Conservation (phyloP, 1,140 invertebrate genomes). For the Heliothis virescens region DNA sequence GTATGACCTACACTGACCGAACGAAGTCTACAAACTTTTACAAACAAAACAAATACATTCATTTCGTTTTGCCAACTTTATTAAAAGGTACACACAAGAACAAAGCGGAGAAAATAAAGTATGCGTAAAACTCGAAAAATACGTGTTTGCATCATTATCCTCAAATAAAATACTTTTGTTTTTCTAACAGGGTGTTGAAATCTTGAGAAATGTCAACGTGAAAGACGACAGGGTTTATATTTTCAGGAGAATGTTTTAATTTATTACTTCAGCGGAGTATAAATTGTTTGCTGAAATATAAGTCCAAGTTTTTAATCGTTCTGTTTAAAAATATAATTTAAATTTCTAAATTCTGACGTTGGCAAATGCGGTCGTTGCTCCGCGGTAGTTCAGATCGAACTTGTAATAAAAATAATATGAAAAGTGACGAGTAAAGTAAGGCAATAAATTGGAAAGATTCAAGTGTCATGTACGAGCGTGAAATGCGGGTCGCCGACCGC, state of each 20-base stretch:
- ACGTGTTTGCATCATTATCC: conserved; percentile 2
- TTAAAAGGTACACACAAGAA: background rate
- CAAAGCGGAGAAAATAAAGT: background rate
- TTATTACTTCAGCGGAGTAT: conserved; percentile 52
- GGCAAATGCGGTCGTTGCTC: conserved; percentile 59
- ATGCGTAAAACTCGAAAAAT: background rate
- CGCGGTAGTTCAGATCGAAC: conserved; percentile 59
- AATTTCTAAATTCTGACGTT: conserved; percentile 51
- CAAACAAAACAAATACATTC: background rate
- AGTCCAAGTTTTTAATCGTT: conserved; percentile 63
- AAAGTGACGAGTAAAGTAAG: conserved; percentile 58
- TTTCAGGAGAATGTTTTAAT: conserved; percentile 50
- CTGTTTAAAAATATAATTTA: conserved; percentile 62
- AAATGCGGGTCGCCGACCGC: conserved; percentile 74
- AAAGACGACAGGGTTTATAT: conserved; percentile 37
- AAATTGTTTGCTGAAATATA: conserved; percentile 66
- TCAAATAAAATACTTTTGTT: conserved; percentile 38
- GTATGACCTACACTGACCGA: background rate
- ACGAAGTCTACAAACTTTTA: background rate
- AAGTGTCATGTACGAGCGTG: conserved; percentile 59
- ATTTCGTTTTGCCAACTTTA: background rate
- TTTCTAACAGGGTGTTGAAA: conserved; percentile 4
- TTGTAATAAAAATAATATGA: conserved; percentile 56
- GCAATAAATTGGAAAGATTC: conserved; percentile 64
- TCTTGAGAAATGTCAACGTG: conserved; percentile 4